Conservation (phyloP, 1,140 invertebrate genomes). For the Latrodectus geometricus region DNA sequence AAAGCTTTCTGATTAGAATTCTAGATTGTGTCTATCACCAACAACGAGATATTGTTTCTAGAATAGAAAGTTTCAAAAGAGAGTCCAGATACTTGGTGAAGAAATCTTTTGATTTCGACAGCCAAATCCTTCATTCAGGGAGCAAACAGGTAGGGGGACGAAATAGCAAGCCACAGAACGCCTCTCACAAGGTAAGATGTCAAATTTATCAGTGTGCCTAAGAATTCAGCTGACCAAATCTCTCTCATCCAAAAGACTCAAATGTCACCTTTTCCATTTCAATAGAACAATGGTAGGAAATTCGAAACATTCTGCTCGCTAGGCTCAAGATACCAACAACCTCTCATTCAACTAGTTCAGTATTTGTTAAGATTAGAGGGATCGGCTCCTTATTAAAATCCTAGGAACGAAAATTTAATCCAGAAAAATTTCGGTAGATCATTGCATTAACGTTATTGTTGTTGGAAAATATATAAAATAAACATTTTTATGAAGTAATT, state of each 20-base stretch:
- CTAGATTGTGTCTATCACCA: neutral
- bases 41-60: neutral
- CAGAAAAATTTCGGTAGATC: neutral
- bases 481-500: neutral
- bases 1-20: neutral
- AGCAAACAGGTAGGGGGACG: neutral
- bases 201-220: conserved; percentile 23
- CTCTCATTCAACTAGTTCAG: conserved; percentile 33
- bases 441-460: neutral
- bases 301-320: conserved; percentile 24
- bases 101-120: neutral
- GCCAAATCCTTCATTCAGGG: neutral
- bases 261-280: conserved; percentile 39
- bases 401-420: neutral
- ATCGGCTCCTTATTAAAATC: neutral
- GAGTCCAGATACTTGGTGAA: neutral
- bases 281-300: conserved; percentile 34
- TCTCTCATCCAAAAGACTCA: conserved; percentile 13
- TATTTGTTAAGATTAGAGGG: conserved; percentile 6
- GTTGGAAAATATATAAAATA: neutral
- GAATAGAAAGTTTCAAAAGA: neutral
- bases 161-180: neutral
- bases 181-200: neutral
- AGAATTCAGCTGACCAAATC: conserved; percentile 32
- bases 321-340: conserved; percentile 18